Base-by-base conservation (phyloP, 2,113 vertebrate genomes). In the Fregetta grallaria region DNA sequence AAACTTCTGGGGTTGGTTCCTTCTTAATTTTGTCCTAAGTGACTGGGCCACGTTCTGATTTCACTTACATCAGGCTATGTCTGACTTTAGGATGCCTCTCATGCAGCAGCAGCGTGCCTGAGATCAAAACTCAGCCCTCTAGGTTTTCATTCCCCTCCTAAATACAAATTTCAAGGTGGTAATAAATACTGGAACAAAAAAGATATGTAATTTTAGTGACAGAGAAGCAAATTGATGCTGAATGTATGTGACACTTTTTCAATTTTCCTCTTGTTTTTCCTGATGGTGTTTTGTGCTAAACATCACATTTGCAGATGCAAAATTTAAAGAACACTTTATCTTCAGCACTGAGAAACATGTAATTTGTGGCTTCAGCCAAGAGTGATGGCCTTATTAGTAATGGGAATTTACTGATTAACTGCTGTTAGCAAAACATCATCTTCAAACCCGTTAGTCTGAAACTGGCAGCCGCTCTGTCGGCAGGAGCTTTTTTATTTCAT, bases 381-480 rank as follows among this genome's bases (percentile, higher is more conserved):
- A 98, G 96, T 95, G 97, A 98, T 98, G 96, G 97, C 97, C 97
- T 98, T 98, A 98, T 97, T 97, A 98, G 97, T 95, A 98, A 98
- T 96, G 95, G 96, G 97, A 95, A 98, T 98, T 98, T 92, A 17
- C 96, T 98, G 97, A 98, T 98, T 96, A 98, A 97, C 95, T 97
- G 95, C 97, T 95, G 96, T 97, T 98, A 97, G 98, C 96, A 97
- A 98, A 98, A 98, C 96, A 97, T 87, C 90, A 82, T 97, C 96
- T 93, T 90, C 95, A 96, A 94, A 96, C 90, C 92, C 89, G 88
- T 96, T 97, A 97, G 81, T 93, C 96, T 98, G 92, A 97, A 97
- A 92, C 76, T 49, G 49, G 91, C 93, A 93, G 93, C 70, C 88
- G 42, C 88, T 92, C 90, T 95, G 70, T 95, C 52, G n/a, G 90